These are phyloP conservation scores for Bombus balteatus DNA, from an alignment of 1,140 invertebrate species.

Conservation along the genomic window DNA sequence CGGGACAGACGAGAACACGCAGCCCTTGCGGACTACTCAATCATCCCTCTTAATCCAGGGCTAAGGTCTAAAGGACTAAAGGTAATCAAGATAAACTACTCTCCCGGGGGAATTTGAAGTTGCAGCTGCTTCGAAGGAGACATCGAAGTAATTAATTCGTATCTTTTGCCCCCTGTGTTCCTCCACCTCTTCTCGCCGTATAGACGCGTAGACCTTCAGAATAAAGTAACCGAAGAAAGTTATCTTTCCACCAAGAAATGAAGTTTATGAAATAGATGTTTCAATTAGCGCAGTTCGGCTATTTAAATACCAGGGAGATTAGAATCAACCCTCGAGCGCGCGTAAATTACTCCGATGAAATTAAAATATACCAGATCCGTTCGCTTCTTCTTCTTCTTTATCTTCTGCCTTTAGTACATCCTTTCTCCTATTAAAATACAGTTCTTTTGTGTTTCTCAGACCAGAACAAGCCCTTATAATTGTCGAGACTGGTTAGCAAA, in stretches of 20 bases:
- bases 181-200: slow-evolving; percentile 46
- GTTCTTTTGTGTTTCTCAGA: neutral
- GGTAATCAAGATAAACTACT: slow-evolving; percentile 72
- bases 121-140: slow-evolving; percentile 61
- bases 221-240: slow-evolving; percentile 57
- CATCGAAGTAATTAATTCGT: slow-evolving; percentile 72
- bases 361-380: slow-evolving; percentile 12
- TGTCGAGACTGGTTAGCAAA: too few species aligned
- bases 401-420: neutral
- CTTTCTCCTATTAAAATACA: neutral
- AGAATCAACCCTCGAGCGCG: slow-evolving; percentile 2
- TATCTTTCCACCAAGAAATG: slow-evolving; percentile 50
- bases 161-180: slow-evolving; percentile 51
- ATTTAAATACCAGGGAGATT: slow-evolving; percentile 23
- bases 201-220: neutral
- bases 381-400: neutral
- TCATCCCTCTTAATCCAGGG: slow-evolving; percentile 69
- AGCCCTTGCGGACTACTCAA: slow-evolving; percentile 68
- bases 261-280: slow-evolving; percentile 62
- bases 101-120: slow-evolving; percentile 67
- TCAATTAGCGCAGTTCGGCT: slow-evolving; percentile 58
- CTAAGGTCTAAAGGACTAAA: slow-evolving; percentile 70
- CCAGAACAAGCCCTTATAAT: too few species aligned
- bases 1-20: slow-evolving; percentile 36
- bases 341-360: slow-evolving; percentile 45